Evolutionary conservation across 2,797 vertebrate genomes (phyloP).

Genomic region (Dendrocincla tyrannina): DNA sequence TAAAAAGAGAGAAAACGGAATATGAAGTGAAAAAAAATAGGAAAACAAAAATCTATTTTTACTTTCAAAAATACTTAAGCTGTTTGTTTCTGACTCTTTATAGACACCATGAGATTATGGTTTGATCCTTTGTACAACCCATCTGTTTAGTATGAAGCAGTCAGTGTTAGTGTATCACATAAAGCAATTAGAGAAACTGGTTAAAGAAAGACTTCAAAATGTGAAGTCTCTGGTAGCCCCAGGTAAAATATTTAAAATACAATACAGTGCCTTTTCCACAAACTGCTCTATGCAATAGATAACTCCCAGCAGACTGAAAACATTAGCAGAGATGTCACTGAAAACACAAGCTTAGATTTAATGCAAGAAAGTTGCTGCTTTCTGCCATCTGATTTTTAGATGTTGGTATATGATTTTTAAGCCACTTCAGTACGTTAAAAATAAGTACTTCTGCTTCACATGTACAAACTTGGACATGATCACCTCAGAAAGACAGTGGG

Average conservation of each 20-base stretch:
- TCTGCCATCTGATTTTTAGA: background rate
- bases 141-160: background rate
- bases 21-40: background rate
- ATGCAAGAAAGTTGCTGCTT: background rate
- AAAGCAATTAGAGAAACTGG: conserved; percentile 26
- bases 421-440: background rate
- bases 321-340: background rate
- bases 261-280: background rate
- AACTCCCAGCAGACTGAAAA: background rate
- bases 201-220: conserved; percentile 5
- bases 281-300: background rate
- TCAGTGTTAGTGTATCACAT: background rate
- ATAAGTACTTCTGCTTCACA: background rate
- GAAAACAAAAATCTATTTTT: background rate
- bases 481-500: background rate
- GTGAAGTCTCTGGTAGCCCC: background rate
- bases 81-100: conserved; percentile 3
- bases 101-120: background rate
- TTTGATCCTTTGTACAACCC: background rate
- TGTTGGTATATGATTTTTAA: background rate
- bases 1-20: background rate
- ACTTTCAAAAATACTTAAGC: conserved; percentile 16
- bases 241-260: background rate
- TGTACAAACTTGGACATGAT: background rate
- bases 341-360: background rate